A percentile compares a stretch with the other conserved stretches of the same genome.
phyloP scores from a whole-genome alignment of 2,888 invertebrate species.

The Glyphotaelius pellucidus region DNA sequence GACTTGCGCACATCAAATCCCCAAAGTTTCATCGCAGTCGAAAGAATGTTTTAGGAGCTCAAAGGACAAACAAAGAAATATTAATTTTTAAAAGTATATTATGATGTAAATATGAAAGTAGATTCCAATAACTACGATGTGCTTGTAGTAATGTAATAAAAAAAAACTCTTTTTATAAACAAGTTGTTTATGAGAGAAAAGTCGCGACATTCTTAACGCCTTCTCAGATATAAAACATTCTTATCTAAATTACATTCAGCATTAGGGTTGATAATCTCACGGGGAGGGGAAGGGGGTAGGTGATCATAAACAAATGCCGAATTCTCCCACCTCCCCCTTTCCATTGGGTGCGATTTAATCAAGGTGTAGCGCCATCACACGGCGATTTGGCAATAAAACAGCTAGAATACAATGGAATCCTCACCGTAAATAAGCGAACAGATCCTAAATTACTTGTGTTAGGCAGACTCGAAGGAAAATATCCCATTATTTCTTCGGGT shows the following conservation, averaged over 20 bases:
- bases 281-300: slow-evolving; percentile 11
- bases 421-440: slow-evolving; percentile 58
- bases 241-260: slow-evolving; percentile 46
- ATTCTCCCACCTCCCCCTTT: slow-evolving; percentile 9
- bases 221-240: slow-evolving; percentile 35
- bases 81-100: too few species aligned
- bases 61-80: too few species aligned
- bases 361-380: slow-evolving; percentile 58
- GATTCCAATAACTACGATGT: not conserved
- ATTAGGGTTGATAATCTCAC: slow-evolving; percentile 36
- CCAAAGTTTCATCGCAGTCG: too few species aligned
- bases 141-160: not conserved
- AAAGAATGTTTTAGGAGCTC: too few species aligned
- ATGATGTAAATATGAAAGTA: not conserved
- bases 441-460: slow-evolving; percentile 50
- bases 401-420: slow-evolving; percentile 63
- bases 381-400: slow-evolving; percentile 63
- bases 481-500: slow-evolving; percentile 48
- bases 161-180: not conserved
- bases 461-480: slow-evolving; percentile 33
- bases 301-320: slow-evolving; percentile 47
- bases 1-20: too few species aligned
- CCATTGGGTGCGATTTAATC: slow-evolving; percentile 59
- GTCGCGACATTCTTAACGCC: not conserved
- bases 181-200: not conserved